Evolutionary conservation across 2,888 invertebrate species (phyloP), one percentile per base, ranked within the genome.

Genomic region (Synanthedon myopaeformis): DNA sequence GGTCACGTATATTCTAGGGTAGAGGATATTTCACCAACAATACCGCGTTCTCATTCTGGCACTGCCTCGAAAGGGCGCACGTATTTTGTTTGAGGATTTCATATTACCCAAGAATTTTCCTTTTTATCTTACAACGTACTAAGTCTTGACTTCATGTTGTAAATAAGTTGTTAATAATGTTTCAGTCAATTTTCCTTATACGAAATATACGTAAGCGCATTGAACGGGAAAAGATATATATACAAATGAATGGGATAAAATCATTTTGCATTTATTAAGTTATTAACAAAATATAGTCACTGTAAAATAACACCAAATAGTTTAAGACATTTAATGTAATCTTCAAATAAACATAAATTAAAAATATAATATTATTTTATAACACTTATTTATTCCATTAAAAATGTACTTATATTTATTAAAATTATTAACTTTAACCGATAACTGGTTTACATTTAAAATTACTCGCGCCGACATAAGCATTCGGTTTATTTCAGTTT

Each of bases 1-100:
- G 86, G 87, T 79, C 87, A 87, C 79, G 85, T 86, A 65, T 87
- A 87, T 74, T 87, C 87, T 68, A 82, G 87, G 74, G 87, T 87
- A 63, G 87, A 87, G 52, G 87, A 87, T 70, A 79, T 85, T 68
- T 85, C 87, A 57, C 85, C 87, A 23, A 79, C 75, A 54, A 74
- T 79, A 61, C 77, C 85, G 54, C 84, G 82, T 63, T 76, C 84
- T 54, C 70, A 80, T 61, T 70, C 81, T 51, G 77, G 74, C 54
- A 72, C 69, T 63, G 65, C 70, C 50, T 74, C 78, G 58, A 85
- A 84, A 67, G 85, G 82, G 50, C 86, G 87, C 62, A 87, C 86
- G 61, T 87, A 87, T 69, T 87, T 86, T 67, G 87, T 87, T 70
- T 87, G 69, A 83, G 57, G 68, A 23, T 51, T 51, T 52, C 53